Percentiles rank a stretch among this genome's conserved stretches.
Evolutionary conservation across 2,113 vertebrate species (phyloP).

Genomic region (Theropithecus gelada): DNA sequence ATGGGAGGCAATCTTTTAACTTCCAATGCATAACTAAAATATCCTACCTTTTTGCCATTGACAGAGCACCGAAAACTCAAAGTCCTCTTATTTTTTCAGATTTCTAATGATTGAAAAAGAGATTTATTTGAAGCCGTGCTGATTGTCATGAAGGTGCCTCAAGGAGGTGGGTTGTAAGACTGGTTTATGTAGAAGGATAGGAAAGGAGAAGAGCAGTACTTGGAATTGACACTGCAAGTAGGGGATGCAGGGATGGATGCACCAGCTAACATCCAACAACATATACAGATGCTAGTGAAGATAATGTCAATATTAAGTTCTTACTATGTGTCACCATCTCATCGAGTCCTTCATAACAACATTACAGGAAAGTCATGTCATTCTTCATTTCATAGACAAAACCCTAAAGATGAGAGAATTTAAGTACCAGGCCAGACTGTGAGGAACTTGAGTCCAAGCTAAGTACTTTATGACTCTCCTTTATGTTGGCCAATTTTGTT

Average conservation of each 20-base stretch:
- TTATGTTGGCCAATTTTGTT: not conserved
- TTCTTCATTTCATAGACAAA: slow-evolving; percentile 11
- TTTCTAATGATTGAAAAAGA: not conserved
- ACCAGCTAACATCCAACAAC: too few species aligned
- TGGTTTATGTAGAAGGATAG: not conserved
- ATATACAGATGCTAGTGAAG: not conserved
- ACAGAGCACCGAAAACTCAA: not conserved
- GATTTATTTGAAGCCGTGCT: not conserved
- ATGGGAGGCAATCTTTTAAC: not conserved
- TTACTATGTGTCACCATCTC: not conserved
- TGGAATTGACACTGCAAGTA: not conserved
- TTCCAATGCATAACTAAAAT: not conserved
- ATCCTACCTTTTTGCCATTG: not conserved
- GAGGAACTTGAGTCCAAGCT: not conserved
- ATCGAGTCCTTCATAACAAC: not conserved
- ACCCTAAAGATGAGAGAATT: not conserved
- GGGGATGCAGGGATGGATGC: not conserved
- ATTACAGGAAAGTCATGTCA: slow-evolving; percentile 17
- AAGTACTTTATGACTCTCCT: not conserved
- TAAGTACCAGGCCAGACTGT: not conserved
- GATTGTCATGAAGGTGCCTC: not conserved
- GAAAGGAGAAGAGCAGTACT: not conserved
- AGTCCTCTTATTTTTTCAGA: not conserved
- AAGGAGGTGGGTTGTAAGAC: not conserved
- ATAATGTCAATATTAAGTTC: not conserved